phyloP scores from a whole-genome alignment of 2,113 vertebrate species.

The Elgaria multicarinata region DNA sequence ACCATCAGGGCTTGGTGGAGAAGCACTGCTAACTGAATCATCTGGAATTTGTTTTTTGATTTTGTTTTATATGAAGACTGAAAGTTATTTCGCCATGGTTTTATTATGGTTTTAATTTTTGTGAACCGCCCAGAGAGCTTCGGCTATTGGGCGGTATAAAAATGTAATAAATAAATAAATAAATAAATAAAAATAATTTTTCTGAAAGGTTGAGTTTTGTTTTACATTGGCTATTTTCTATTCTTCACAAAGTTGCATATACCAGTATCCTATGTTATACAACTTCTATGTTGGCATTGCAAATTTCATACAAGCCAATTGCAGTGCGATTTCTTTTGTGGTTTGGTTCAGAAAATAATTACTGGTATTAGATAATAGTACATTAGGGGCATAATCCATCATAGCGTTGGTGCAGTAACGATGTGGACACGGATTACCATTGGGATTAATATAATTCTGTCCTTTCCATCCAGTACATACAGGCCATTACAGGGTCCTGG shows the following conservation, averaged over 20 bases:
- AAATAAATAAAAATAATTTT: too few species aligned
- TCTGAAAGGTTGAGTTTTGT: neutral
- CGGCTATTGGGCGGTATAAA: too few species aligned
- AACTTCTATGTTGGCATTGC: neutral
- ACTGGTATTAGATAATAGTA: neutral
- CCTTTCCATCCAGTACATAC: neutral
- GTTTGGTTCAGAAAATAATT: neutral
- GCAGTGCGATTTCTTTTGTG: neutral
- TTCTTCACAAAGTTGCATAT: neutral
- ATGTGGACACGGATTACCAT: neutral
- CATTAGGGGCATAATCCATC: neutral
- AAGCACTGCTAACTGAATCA: neutral
- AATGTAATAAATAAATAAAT: too few species aligned
- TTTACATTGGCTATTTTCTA: neutral
- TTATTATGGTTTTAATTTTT: too few species aligned
- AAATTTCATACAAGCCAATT: too few species aligned
- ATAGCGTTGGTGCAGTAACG: neutral
- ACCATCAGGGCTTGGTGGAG: too few species aligned
- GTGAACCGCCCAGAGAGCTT: too few species aligned
- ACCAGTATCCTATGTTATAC: neutral
- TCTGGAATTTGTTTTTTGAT: neutral
- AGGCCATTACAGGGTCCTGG: neutral
- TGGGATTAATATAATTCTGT: neutral
- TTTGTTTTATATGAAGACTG: neutral
- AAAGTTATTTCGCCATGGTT: neutral